Conservation (phyloP, 2,113 vertebrate genomes). For the Bungarus multicinctus region DNA sequence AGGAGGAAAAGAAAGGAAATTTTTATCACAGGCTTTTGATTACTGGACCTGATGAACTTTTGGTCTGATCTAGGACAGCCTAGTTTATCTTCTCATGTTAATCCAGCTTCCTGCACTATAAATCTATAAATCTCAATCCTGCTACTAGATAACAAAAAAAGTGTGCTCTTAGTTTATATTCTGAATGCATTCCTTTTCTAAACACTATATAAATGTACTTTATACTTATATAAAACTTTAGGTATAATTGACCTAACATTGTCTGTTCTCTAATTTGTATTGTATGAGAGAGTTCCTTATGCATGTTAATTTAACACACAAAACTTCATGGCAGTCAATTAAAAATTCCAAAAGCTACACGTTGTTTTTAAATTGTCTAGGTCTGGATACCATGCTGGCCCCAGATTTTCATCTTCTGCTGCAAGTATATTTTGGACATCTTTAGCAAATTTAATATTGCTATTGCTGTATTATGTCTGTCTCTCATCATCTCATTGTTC, state of each 20-base stretch:
- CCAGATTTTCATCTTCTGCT: neutral
- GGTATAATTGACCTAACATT: rapidly evolving
- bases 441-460: neutral
- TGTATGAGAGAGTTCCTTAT: neutral
- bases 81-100: neutral
- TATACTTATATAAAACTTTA: neutral
- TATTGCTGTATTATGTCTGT: neutral
- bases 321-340: neutral
- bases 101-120: neutral
- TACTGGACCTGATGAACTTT: neutral
- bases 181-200: neutral
- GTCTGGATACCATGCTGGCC: constrained; percentile 4
- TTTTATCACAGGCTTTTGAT: neutral
- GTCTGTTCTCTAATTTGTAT: neutral
- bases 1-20: neutral
- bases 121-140: neutral
- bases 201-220: neutral
- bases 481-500: neutral
- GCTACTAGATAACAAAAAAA: neutral
- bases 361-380: neutral
- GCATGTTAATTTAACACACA: neutral
- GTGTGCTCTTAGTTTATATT: neutral
- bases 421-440: neutral
- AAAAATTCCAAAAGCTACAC: constrained; percentile 2
- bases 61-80: neutral